These are phyloP conservation scores for Argyrosomus regius DNA, from an alignment of 2,797 vertebrate species.

Conservation along the genomic window DNA sequence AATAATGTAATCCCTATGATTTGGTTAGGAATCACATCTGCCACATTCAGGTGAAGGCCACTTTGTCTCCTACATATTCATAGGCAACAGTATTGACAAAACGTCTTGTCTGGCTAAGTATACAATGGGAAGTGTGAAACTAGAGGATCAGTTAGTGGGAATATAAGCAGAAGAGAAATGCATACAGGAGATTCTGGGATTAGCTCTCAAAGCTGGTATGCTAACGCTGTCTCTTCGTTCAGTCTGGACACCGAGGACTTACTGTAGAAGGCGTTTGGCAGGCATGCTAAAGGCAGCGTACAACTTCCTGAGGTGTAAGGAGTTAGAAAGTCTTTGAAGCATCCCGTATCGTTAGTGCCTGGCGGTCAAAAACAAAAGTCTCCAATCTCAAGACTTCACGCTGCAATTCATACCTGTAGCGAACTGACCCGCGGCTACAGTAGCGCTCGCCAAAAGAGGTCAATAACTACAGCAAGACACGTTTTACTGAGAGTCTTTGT, in stretches of 20 bases:
- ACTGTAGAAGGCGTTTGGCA: constrained; percentile 48
- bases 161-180: constrained; percentile 75
- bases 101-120: constrained; percentile 74
- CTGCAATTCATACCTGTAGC: constrained; percentile 61
- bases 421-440: constrained; percentile 56
- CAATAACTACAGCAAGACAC: constrained; percentile 57
- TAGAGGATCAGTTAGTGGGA: constrained; percentile 65
- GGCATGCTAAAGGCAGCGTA: constrained; percentile 16
- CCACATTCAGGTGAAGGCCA: constrained; percentile 78
- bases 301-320: constrained; percentile 31
- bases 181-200: constrained; percentile 77
- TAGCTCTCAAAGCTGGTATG: constrained; percentile 62
- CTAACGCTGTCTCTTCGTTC: constrained; percentile 42
- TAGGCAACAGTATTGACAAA: constrained; percentile 79
- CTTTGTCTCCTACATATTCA: constrained; percentile 82
- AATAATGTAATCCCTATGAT: constrained; percentile 83
- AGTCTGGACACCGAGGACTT: constrained; percentile 48
- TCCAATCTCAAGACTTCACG: constrained; percentile 29
- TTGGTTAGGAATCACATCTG: constrained; percentile 81
- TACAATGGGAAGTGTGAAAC: constrained; percentile 65
- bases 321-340: constrained; percentile 49
- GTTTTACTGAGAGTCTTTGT: constrained; percentile 64
- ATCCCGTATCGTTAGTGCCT: constrained; percentile 17
- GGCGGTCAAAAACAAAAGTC: constrained; percentile 39
- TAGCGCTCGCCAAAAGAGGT: constrained; percentile 54